Percentiles rank a stretch among this genome's conserved stretches.
phyloP scores from a whole-genome alignment of 2,888 invertebrate genomes.

The Volucella bombylans region DNA sequence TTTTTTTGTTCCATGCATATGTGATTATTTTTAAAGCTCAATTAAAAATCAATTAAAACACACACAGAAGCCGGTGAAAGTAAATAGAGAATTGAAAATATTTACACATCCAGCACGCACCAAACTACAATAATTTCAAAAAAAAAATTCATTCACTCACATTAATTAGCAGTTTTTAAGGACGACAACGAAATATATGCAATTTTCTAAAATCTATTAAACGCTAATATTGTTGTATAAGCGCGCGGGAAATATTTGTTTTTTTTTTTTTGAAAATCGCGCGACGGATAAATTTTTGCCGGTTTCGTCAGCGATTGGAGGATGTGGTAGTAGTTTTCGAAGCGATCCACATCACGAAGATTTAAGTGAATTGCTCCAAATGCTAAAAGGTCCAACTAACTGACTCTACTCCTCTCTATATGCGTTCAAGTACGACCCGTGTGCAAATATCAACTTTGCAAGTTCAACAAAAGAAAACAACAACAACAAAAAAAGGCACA shows the following conservation, averaged over 20 bases:
- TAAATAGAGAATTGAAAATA: constrained; percentile 53
- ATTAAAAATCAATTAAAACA: constrained; percentile 66
- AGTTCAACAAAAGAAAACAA: constrained; percentile 68
- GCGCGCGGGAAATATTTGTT: background rate
- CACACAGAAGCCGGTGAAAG: constrained; percentile 54
- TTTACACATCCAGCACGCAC: constrained; percentile 46
- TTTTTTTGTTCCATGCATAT: constrained; percentile 60
- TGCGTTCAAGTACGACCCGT: constrained; percentile 66
- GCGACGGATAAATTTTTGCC: constrained; percentile 17
- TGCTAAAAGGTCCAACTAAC: constrained; percentile 66
- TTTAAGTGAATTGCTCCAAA: constrained; percentile 46
- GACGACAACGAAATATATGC: constrained; percentile 7
- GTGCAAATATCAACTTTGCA: constrained; percentile 73
- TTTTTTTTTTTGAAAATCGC: background rate
- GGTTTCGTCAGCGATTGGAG: constrained; percentile 25
- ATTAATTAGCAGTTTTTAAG: constrained; percentile 60
- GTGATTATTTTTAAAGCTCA: constrained; percentile 54
- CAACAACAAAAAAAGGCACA: background rate
- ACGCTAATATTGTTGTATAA: background rate
- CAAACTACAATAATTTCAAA: constrained; percentile 30
- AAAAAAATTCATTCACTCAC: constrained; percentile 52
- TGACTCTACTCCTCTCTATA: constrained; percentile 52
- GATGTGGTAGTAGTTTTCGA: constrained; percentile 34
- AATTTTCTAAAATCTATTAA: background rate
- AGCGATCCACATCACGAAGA: constrained; percentile 17